phyloP scores from a whole-genome alignment of 2,113 vertebrate genomes.

The Takifugu flavidus region DNA sequence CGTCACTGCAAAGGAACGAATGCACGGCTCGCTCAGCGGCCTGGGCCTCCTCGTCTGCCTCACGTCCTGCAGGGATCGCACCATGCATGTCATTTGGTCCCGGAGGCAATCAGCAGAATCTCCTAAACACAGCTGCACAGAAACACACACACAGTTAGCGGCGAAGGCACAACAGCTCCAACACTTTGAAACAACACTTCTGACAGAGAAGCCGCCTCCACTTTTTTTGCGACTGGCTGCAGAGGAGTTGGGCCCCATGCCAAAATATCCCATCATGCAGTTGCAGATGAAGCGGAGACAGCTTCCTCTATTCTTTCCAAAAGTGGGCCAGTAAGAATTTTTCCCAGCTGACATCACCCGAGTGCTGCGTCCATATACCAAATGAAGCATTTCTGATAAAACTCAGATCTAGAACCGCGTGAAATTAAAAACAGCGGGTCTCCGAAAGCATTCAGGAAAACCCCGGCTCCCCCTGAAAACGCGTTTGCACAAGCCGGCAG shows the following conservation, averaged over 20 bases:
- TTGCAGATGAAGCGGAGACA: conserved; percentile 15
- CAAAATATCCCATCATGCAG: conserved; percentile 28
- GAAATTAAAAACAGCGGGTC: conserved; percentile 22
- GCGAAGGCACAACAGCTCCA: not conserved
- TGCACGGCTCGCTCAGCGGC: conserved; percentile 62
- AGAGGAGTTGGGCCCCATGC: conserved; percentile 3
- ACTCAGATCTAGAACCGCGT: not conserved
- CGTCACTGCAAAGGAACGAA: conserved; percentile 52
- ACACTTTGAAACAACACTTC: conserved; percentile 1
- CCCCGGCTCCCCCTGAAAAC: conserved; percentile 18
- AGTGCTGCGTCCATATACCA: conserved; percentile 35
- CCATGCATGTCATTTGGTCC: conserved; percentile 80
- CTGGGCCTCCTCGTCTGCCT: conserved; percentile 68
- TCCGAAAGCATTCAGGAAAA: conserved; percentile 6
- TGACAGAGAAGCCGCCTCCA: not conserved
- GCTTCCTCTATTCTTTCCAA: conserved; percentile 37
- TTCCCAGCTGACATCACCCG: conserved; percentile 63
- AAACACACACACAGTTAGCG: conserved; percentile 30
- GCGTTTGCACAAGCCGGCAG: conserved; percentile 43
- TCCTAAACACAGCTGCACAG: conserved; percentile 79
- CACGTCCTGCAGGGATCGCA: conserved; percentile 75
- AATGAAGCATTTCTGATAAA: conserved; percentile 45
- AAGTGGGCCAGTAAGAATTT: conserved; percentile 50
- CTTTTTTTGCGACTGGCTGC: not conserved
- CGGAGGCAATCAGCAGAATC: conserved; percentile 72